Conservation (phyloP, 2,797 vertebrate species). For the Spinus pinus region DNA sequence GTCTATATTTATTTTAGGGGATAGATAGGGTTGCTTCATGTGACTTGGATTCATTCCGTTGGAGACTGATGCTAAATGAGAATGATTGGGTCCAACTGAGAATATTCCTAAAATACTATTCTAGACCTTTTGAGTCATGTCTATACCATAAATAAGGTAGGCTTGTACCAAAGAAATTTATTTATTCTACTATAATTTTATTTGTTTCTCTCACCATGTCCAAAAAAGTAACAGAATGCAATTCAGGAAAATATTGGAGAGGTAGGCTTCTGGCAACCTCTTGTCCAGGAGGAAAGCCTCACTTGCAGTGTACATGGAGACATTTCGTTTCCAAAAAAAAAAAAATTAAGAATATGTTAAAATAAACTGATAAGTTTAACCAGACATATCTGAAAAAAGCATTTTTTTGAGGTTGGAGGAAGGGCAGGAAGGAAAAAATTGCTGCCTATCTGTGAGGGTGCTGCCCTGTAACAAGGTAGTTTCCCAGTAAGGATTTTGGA, state of each 20-base stretch:
- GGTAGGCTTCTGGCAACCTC: fast-evolving
- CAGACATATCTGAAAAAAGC: neutral
- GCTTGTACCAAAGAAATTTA: neutral
- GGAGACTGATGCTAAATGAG: neutral
- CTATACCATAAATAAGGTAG: neutral
- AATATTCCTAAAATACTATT: neutral
- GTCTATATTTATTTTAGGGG: neutral
- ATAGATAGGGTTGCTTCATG: neutral
- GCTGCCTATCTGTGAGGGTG: neutral
- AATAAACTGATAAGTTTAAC: neutral
- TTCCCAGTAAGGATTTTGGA: neutral
- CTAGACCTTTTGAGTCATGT: neutral
- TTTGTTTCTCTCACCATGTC: neutral
- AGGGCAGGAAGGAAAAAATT: neutral
- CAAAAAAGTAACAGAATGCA: neutral
- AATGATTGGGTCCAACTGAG: neutral
- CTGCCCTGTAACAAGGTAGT: neutral
- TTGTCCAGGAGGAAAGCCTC: neutral
- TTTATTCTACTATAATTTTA: neutral
- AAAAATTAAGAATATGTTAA: neutral
- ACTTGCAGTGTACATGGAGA: neutral
- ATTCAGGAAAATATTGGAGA: neutral
- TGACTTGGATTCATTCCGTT: neutral
- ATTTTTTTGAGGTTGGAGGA: neutral
- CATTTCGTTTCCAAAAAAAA: neutral